phyloP scores from a whole-genome alignment of 2,797 vertebrate species.

The Columba guinea region DNA sequence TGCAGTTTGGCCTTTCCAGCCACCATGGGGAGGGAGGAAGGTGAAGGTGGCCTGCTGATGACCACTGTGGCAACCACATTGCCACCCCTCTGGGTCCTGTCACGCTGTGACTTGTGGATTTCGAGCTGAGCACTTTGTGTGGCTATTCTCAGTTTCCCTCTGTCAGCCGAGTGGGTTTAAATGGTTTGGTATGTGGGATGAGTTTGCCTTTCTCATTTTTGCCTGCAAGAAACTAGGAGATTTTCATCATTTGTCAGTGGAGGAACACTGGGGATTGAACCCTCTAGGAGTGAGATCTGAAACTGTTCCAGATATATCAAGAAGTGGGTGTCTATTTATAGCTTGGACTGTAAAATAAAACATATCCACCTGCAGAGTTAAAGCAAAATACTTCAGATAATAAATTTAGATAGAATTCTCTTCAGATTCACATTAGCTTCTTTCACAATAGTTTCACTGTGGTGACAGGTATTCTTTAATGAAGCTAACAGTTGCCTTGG shows the following conservation, averaged over 20 bases:
- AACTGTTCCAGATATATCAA: conserved; percentile 17
- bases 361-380: conserved; percentile 30
- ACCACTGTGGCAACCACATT: background rate
- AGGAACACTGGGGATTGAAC: background rate
- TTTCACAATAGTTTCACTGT: conserved; percentile 34
- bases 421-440: conserved; percentile 13
- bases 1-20: background rate
- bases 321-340: conserved; percentile 48
- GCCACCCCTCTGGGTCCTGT: background rate
- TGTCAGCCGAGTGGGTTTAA: background rate
- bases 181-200: background rate
- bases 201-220: background rate
- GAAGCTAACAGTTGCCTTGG: conserved; percentile 8
- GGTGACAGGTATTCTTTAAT: conserved; percentile 17
- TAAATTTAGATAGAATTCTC: conserved; percentile 6
- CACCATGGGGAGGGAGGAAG: background rate
- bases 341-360: conserved; percentile 36
- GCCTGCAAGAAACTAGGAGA: background rate
- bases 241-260: background rate
- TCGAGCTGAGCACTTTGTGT: background rate
- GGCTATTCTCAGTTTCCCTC: background rate
- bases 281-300: background rate
- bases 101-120: background rate
- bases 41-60: background rate
- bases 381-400: conserved; percentile 27